Evolutionary conservation across 2,888 invertebrate genomes (phyloP), one percentile per base, ranked within the genome.

Genomic region (Agonopterix subpropinquella): DNA sequence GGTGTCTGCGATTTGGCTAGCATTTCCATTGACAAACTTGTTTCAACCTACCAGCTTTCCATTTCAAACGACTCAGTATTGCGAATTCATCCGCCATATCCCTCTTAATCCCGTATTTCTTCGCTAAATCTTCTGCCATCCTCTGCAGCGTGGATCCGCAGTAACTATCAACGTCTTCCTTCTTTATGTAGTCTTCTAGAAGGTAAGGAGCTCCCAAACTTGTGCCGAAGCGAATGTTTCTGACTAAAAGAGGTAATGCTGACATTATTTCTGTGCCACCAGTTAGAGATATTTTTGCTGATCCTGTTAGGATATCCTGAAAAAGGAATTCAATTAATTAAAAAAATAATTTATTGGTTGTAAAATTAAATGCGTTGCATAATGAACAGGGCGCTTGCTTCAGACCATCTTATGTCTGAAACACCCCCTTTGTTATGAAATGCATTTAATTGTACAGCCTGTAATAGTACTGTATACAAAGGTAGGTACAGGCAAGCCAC

Each of bases 201-300:
- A 89, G 82, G 50, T 93, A 91, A 46, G 92, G 91, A 11, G 85
- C 80, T 1, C 98, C 98, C 1, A 99, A 86, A 1, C 91, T 88
- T 7, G 96, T 93, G 4, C 98, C 98, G 77, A 96, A 98, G 39
- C 98, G 91, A n/a, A 95, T 87, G 65, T 95, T 93, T 50, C 98
- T 90, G 0, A 95, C 94, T 15, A 94, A 89, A 72, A 94, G 95
- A 0, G 99, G 99, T 7, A 94, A 80, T 64, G 96, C 92, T 3
- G 96, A 96, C 99, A 99, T 99, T 68, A 94, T 95, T 65, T 99
- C 99, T 36, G 94, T 92, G 1, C 99, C 98, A 41, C 98, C 98
- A 11, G 97, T 92, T 41, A 99, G 80, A 4, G 94, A 94, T 47
- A 98, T 91, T 57, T 94, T 92, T 5, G 96, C 92, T 55, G 93